Conservation (phyloP, 2,888 invertebrate species). For the Cheilosia variabilis region DNA sequence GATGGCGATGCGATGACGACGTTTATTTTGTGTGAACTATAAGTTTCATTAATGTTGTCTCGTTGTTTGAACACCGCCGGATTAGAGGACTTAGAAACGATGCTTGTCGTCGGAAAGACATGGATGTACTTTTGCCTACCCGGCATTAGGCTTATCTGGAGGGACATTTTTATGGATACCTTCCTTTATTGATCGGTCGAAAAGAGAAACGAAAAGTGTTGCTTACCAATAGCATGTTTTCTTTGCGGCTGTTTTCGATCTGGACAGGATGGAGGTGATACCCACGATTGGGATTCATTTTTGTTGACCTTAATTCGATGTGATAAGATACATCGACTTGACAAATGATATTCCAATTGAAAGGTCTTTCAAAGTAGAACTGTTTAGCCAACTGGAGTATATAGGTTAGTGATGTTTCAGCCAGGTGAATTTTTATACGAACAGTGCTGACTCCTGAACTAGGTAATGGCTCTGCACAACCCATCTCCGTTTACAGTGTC, state of each 20-base stretch:
- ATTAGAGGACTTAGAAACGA: slow-evolving; percentile 54
- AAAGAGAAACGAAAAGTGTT: slow-evolving; percentile 14
- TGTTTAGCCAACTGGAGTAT: too few relatives aligned
- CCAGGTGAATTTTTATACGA: too few relatives aligned
- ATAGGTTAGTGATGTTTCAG: too few relatives aligned
- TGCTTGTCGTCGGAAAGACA: slow-evolving; percentile 39
- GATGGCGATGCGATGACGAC: slow-evolving; percentile 20
- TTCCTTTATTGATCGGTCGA: slow-evolving; percentile 46
- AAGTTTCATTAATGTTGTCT: slow-evolving; percentile 69
- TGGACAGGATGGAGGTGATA: not conserved
- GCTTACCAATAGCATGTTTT: slow-evolving; percentile 12
- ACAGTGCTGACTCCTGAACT: too few relatives aligned
- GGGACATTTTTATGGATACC: slow-evolving; percentile 46
- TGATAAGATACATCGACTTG: not conserved
- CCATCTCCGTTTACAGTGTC: too few relatives aligned
- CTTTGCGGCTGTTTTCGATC: slow-evolving; percentile 9
- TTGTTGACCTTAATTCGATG: slow-evolving; percentile 15
- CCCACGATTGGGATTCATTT: slow-evolving; percentile 40
- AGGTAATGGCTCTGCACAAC: too few relatives aligned
- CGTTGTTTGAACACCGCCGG: slow-evolving; percentile 61
- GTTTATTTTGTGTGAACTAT: slow-evolving; percentile 63
- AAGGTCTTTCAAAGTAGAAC: too few relatives aligned
- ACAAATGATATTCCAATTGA: not conserved
- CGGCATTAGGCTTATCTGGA: slow-evolving; percentile 57
- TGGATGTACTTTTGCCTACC: slow-evolving; percentile 44